Conservation (phyloP, 2,797 vertebrate species). For the Arctocebus calabarensis region DNA sequence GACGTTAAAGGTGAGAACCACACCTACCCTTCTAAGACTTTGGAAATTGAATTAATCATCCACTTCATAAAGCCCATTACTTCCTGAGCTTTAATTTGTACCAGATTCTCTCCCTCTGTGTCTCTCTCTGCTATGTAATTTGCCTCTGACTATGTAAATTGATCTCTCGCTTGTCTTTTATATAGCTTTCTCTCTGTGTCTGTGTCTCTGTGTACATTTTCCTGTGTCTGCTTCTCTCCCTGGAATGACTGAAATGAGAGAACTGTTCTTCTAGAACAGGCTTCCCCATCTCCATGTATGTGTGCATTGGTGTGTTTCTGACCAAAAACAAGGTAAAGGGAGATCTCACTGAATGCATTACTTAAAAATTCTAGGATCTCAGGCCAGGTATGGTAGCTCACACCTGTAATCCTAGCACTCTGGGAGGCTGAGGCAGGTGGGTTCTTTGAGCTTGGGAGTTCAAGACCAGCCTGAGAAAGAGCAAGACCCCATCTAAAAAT, state of each 20-base stretch:
- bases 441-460: no score
- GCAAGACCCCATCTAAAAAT: no score
- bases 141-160: neutral
- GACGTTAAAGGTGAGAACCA: slow-evolving; percentile 46
- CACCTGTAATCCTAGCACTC: no score
- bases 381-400: no score
- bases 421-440: no score
- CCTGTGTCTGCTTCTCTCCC: slow-evolving; percentile 15
- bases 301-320: neutral
- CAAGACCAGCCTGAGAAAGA: no score
- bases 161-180: neutral
- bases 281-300: neutral
- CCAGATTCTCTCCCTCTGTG: slow-evolving; percentile 31
- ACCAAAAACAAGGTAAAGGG: neutral
- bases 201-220: neutral
- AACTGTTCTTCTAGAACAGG: neutral
- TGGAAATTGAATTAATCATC: slow-evolving; percentile 45
- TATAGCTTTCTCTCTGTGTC: neutral
- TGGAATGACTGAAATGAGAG: slow-evolving; percentile 42
- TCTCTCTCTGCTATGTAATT: neutral
- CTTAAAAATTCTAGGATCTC: slow-evolving; percentile 38
- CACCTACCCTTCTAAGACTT: neutral
- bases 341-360: neutral
- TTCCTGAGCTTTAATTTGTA: slow-evolving; percentile 54
- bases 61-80: slow-evolving; percentile 42